phyloP scores from a whole-genome alignment of 2,113 vertebrate species.

The Butorides virescens region DNA sequence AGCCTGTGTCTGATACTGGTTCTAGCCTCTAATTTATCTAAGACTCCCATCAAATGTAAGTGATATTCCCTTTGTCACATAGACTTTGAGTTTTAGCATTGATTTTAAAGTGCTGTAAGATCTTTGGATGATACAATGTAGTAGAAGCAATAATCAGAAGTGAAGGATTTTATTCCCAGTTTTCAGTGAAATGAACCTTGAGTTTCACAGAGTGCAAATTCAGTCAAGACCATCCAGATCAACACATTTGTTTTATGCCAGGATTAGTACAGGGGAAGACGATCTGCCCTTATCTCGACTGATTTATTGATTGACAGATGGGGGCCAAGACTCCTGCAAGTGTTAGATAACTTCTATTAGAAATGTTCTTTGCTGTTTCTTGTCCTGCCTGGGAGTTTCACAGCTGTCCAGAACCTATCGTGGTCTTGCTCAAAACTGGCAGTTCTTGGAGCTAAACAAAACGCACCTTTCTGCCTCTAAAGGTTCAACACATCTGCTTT shows the following conservation, averaged over 20 bases:
- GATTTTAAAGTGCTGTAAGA: background rate
- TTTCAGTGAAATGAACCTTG: background rate
- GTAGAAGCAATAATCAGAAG: background rate
- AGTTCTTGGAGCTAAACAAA: background rate
- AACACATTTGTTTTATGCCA: background rate
- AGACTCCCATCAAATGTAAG: background rate
- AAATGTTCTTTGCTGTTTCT: background rate
- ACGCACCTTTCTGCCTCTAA: background rate
- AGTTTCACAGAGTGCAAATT: background rate
- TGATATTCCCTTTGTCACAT: background rate
- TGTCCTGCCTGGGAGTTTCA: background rate
- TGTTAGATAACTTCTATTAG: background rate
- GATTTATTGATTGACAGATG: background rate
- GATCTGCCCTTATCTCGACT: background rate
- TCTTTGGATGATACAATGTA: background rate
- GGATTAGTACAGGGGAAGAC: background rate
- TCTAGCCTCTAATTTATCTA: background rate
- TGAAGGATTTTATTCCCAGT: background rate
- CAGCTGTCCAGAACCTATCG: background rate
- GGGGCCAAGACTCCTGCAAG: background rate
- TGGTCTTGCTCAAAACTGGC: background rate
- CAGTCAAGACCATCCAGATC: background rate
- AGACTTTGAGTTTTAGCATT: background rate
- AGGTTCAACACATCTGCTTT: background rate
- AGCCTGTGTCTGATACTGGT: background rate